Base-by-base conservation (phyloP, 2,797 vertebrate genomes). In the Myotis planiceps region DNA sequence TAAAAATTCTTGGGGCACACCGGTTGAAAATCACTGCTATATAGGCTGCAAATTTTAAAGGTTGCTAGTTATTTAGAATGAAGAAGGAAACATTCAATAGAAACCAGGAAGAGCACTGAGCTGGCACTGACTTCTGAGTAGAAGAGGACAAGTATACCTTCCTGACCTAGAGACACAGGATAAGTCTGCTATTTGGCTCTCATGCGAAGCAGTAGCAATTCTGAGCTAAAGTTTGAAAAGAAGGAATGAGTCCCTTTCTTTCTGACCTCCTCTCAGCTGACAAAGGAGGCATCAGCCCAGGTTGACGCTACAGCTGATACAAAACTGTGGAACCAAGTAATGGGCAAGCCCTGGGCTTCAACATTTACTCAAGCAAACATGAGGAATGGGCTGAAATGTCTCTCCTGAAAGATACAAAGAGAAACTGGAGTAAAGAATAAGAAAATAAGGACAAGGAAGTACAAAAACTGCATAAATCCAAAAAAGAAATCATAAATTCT, bases 41-140 rank as follows among this genome's bases (percentile, higher is more conserved):
- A 66, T 2, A 55, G 9, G 3, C 89, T 27, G 23, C 47, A 68
- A 51, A 68, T 76, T 92, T 92, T 85, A 66, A 78, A 82, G 83
- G 23, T 53, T 88, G 82, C 55, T 65, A 34, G n/a, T 71, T 84
- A 71, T 45, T 93, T 85, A 80, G 83, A 72, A 66, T 88, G 49
- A 80, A 65, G 32, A 63, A 65, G 37, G 37, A 96, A 74, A 25
- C 4, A 78, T 47, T 84, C 32, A 45, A 85, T 13, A 88, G 34
- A 68, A 85, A 85, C 66, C 63, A 53, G 29, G 42, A 32, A 90
- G 72, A 34, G 0, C 37, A 66, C 27, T 58, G 21, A 32, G 47
- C 16, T 58, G 27, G 23, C 13, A 32, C 19, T 72, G 15, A 60
- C 65, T 42, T 83, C 12, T 15, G 25, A 39, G 23, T 0, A 76